phyloP scores from a whole-genome alignment of 2,888 invertebrate species.

The Drepanosiphum platanoidis region DNA sequence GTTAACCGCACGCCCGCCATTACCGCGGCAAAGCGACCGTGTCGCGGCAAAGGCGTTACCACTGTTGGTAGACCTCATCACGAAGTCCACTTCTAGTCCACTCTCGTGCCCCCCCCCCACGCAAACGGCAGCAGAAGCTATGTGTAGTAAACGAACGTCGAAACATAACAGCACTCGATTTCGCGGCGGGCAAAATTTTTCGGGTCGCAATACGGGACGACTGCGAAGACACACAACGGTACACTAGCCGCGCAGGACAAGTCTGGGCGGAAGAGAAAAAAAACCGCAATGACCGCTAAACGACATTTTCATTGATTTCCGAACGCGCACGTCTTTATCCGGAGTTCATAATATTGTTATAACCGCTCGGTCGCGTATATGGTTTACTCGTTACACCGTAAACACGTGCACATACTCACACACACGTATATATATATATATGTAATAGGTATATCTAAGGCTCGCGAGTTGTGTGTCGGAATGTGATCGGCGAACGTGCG shows the following conservation, averaged over 20 bases:
- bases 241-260: background rate
- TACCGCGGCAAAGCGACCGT: background rate
- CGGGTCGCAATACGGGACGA: background rate
- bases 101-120: background rate
- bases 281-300: constrained; percentile 5
- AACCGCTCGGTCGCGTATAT: background rate
- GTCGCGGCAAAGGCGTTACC: background rate
- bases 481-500: constrained; percentile 25
- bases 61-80: no score
- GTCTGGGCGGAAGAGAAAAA: background rate
- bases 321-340: background rate
- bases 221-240: background rate
- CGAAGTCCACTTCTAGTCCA: background rate
- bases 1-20: background rate
- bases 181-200: background rate
- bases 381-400: background rate
- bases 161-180: no score
- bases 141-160: background rate
- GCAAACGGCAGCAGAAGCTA: background rate
- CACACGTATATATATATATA: no score
- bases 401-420: no score
- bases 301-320: background rate
- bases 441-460: background rate
- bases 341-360: background rate
- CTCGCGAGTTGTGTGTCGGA: constrained; percentile 9